Conservation (phyloP, 2,797 vertebrate species). For the Microcaecilia unicolor region DNA sequence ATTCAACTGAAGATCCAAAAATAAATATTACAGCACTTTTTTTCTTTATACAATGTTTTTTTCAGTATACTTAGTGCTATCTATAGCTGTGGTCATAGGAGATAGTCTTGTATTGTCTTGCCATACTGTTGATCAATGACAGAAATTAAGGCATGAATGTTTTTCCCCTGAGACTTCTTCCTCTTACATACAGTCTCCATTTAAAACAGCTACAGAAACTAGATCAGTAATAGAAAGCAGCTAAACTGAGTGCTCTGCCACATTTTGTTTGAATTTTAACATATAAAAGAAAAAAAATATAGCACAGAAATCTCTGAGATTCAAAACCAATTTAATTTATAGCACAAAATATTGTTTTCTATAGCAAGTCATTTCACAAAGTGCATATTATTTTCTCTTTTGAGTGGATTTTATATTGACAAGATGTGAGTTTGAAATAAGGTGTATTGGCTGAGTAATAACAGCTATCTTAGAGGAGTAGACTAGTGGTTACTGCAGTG, state of each 20-base stretch:
- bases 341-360: neutral
- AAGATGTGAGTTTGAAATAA: conserved; percentile 1
- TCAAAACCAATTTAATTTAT: conserved; percentile 3
- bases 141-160: too few species aligned
- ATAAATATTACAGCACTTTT: too few species aligned
- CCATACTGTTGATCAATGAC: too few species aligned
- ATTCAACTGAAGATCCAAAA: too few species aligned
- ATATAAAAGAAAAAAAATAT: neutral
- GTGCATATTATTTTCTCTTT: neutral
- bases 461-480: neutral
- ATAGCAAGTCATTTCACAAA: neutral
- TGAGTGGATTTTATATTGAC: neutral
- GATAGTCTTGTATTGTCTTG: too few species aligned
- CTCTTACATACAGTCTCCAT: neutral
- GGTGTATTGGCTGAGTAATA: neutral
- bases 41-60: too few species aligned
- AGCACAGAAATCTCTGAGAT: neutral
- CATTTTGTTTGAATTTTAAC: conserved; percentile 5
- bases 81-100: too few species aligned
- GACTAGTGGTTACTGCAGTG: too few species aligned
- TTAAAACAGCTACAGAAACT: neutral
- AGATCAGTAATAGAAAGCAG: fast-evolving
- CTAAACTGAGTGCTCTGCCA: neutral
- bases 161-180: too few species aligned
- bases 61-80: too few species aligned